Evolutionary conservation across 1,140 invertebrate genomes (phyloP), one percentile per base, ranked within the genome.

Genomic region (Diprion similis): DNA sequence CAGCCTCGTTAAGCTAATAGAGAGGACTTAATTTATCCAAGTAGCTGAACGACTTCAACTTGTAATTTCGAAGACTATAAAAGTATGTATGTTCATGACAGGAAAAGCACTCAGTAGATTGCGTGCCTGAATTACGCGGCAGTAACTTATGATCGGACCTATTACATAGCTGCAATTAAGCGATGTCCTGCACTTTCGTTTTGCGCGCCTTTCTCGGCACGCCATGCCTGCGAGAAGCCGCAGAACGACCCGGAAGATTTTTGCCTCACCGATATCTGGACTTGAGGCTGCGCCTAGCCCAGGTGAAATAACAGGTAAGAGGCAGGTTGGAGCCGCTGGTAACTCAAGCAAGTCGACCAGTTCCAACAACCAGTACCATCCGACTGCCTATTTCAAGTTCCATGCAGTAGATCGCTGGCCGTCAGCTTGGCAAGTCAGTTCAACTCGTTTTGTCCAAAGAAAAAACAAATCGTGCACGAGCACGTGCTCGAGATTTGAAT

Each of bases 341-440:
- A 59, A 59, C 51, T 59, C 51, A 59, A 59, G 11, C 51, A 59
- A 59, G 51, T 13, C 51, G n/a, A 11, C 51, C n/a, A 17, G 51
- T 59, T 6, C 51, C 11, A 59, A 37, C 24, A 37, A 17, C 11
- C n/a, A 59, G n/a, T 17, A 15, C 11, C 9, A 59, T 37, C 51
- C n/a, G 51, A 59, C 51, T 59, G 51, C 11, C n/a, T 59, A 59
- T 59, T 59, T 17, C 72, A 73, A 37, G 24, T 6, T 37, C 24
- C 24, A 37, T 70, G 73, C 79, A 81, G 80, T 81, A 72, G 66
- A 77, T 73, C 68, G 71, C 74, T 72, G 74, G 77, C 74, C 75
- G 76, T 76, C 79, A 74, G 67, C 73, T 73, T 71, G 74, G 71
- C 59, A 78, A 81, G 80, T 81, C 70, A 79, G 75, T 81, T 81